Evolutionary conservation across 2,888 invertebrate genomes (phyloP), one percentile per base, ranked within the genome.

Genomic region (Laothoe populi): DNA sequence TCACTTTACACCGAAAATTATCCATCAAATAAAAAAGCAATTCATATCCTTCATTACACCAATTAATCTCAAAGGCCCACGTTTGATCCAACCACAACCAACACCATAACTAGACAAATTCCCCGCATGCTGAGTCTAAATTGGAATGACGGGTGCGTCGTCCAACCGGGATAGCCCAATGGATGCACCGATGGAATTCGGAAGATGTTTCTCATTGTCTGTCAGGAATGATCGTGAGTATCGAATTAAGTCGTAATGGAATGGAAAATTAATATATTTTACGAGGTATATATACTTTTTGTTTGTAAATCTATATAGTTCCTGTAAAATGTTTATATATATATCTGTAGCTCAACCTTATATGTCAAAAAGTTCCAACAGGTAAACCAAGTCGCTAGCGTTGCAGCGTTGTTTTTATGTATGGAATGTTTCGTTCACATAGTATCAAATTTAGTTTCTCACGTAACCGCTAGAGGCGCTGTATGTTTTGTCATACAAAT

Each of bases 181-280:
- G 73, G 78, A 82, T 73, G 73, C 70, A 70, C 59, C 67, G 63
- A 78, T 75, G 79, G 81, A 79, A 86, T 83, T 81, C 75, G 77
- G 77, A 78, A 84, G 79, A 83, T 72, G 69, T 75, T 76, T 73
- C 71, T 69, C 70, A 69, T 70, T 75, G 73, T 75, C 75, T 74
- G 66, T 42, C 11, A 16, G 21, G 10, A 35, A 11, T 35, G 19
- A 10, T 26, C 24, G n/a, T 13, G n/a, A n/a, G 42, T 58, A 58
- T 5, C 21, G n/a, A 11, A 3, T 2, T 1, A 11, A 1, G 1
- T 38, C 11, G 13, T 38, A 3, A 10, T 38, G 10, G 1, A 8
- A 38, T 38, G 38, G 10, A 8, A 7, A 8, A 8, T 35, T 4
- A 35, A 5, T n/a, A n/a, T n/a, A n/a, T n/a, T n/a, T n/a, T n/a